Base-by-base conservation (phyloP, 2,113 vertebrate genomes). In the Stigmatopora argus region DNA sequence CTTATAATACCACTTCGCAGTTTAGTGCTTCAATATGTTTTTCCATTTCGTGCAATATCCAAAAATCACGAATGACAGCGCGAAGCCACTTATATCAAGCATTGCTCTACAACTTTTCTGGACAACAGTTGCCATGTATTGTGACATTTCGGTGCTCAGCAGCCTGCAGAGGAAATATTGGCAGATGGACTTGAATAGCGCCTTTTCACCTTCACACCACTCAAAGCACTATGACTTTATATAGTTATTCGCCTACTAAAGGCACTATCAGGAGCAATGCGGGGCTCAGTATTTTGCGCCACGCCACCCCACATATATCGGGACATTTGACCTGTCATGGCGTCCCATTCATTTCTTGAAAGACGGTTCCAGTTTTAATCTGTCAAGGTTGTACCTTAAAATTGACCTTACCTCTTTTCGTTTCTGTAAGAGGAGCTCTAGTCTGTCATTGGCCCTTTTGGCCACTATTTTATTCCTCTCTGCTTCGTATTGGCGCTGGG, bases 391-490 rank as follows among this genome's bases (percentile, higher is more conserved):
- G 11, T 19, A 51, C 7, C 47, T 7, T 9, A 21, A 26, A 4
- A 14, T 1, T 35, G 41, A 46, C n/a, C 31, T 18, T 85, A 99
- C 97, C 95, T 99, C 97, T 89, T 99, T 98, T 70, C 97, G 93
- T 79, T 99, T 99, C 85, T 99, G 97, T 67, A 99, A 89, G 47
- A 99, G 83, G 14, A 99, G 89, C 78, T 99, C 97, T 84, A 99
- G 90, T 23, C 95, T 91, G 75, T 99, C 96, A 53, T 96, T 98
- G 46, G 97, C 96, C 84, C 97, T 87, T 87, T 99, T 99, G 72
- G 95, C 96, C 69, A 98, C 93, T 44, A 95, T 98, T 90, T 99
- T 99, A 87, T 97, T 98, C 73, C 96, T 90, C 81, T 99, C 97
- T 44, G 96, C 90, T 81, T 99, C 97, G 46, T 99, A 99, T 48